Percentiles rank a stretch among this genome's conserved stretches.
Conservation (phyloP, 2,888 invertebrate species). For the Microctonus brassicae region DNA sequence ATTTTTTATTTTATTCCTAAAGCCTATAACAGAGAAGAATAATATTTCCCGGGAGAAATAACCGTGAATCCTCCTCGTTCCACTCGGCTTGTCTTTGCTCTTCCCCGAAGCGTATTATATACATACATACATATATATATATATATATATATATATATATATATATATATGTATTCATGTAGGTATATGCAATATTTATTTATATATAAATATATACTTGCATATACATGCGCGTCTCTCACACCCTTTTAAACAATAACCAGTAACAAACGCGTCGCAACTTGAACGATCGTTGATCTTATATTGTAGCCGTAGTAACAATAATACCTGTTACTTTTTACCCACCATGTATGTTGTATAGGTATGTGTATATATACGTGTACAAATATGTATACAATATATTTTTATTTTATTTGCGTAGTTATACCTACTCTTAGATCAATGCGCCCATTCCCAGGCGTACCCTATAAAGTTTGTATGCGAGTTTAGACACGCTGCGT, state of each 20-base stretch:
- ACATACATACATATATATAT: not conserved
- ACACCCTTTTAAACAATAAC: not conserved
- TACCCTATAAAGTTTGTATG: not conserved
- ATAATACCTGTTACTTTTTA: not conserved
- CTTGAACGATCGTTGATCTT: conserved; percentile 1
- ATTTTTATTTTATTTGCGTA: not conserved
- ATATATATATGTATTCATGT: not conserved
- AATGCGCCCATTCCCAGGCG: conserved; percentile 3
- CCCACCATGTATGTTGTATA: not conserved
- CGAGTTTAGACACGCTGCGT: not conserved
- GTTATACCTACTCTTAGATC: conserved; percentile 1
- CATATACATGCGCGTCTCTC: not conserved
- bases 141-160: not conserved
- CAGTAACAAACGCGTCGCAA: not conserved
- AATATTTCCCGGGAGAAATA: conserved; percentile 31
- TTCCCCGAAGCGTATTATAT: conserved; percentile 10
- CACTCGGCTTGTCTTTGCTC: conserved; percentile 17
- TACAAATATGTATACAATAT: not conserved
- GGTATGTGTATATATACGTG: not conserved
- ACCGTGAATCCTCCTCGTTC: conserved; percentile 33
- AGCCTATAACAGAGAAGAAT: not conserved
- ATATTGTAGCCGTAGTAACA: not conserved
- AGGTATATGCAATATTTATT: conserved; percentile 5
- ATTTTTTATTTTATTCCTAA: not conserved
- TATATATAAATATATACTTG: too few relatives aligned